Base-by-base conservation (phyloP, 2,113 vertebrate species). In the Holacanthus passer region DNA sequence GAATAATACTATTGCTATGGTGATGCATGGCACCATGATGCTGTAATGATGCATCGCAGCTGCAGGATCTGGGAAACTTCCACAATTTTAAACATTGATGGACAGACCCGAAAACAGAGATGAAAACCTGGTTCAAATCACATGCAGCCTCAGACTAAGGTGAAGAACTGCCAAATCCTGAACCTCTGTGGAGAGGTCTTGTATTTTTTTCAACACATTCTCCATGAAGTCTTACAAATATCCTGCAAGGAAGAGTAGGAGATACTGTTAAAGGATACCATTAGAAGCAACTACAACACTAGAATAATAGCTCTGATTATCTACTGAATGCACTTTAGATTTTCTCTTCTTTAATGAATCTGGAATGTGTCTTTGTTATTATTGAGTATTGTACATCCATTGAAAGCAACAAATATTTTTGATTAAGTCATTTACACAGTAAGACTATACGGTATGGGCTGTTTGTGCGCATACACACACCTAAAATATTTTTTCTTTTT, bases 61-160 rank as follows among this genome's bases (percentile, higher is more conserved):
- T 53, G 47, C 39, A 62, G 20, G 45, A 69, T 59, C 45, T 84
- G 19, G 63, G 59, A 75, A 11, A 35, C 52, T 39, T 67, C 31
- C 32, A 69, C 37, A 32, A 66, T 37, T 45, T 24, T 10, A 71
- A 9, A 39, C 22, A 58, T n/a, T 82, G 37, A 69, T 77, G 20
- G 43, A 77, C 67, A 43, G 43, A 70, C 7, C 4, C 8, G 35
- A 47, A 14, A 50, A 24, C 55, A 52, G 62, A 53, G 24, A 56
- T 22, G 8, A 50, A 52, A 76, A 58, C 22, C 55, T 84, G 69
- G 47, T 76, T n/a, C 35, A 62, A n/a, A 75, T 72, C 48, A 67
- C 27, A 70, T 39, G 20, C 3, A 32, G 41, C 19, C 12, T 55
- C 37, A 39, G n/a, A 68, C 14, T n/a, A 24, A 35, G 27, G 37